Base-by-base conservation (phyloP, 2,888 invertebrate species). In the Saturnia japonica region DNA sequence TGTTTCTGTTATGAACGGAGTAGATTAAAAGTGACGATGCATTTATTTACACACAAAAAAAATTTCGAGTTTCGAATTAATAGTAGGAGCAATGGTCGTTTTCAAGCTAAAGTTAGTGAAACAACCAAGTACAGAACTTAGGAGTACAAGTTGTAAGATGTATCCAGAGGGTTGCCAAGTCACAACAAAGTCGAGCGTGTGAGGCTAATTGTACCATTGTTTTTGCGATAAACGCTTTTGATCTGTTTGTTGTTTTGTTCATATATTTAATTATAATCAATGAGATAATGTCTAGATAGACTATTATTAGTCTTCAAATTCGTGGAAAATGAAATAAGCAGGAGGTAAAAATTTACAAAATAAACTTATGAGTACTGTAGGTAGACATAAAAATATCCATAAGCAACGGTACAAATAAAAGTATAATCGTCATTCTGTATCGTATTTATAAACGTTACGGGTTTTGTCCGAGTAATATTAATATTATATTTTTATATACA, bases 201-300 rank as follows among this genome's bases (percentile, higher is more conserved):
- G 85, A 86, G 87, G 87, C 85, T 90, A 88, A 89, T 88, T 87
- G 85, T 81, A 78, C 79, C 77, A 85, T 84, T 88, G 88, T 88
- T 87, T 87, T 86, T 83, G 82, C 78, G 72, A 82, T 80, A 78
- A 70, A 70, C 67, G 51, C 54, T 25, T 64, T 70, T 69, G 45
- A 72, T 70, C 62, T 68, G 67, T 70, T 62, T 12, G 51, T 19
- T 45, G 51, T 11, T 45, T 68, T 28, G 28, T 68, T 47, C 25
- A 57, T 60, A 64, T 68, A 71, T 72, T 64, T 62, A 40, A 57
- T 12, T 40, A 34, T n/a, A n/a, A n/a, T 34, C 34, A 28, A 62
- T 62, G 25, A 28, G 25, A 62, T 54, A 54, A 14, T 7, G 2
- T 57, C 19, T 40, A 40, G 34, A 16, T 64, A 40, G n/a, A 19